Evolutionary conservation across 2,113 vertebrate genomes (phyloP).

Genomic region (Tiliqua scincoides): DNA sequence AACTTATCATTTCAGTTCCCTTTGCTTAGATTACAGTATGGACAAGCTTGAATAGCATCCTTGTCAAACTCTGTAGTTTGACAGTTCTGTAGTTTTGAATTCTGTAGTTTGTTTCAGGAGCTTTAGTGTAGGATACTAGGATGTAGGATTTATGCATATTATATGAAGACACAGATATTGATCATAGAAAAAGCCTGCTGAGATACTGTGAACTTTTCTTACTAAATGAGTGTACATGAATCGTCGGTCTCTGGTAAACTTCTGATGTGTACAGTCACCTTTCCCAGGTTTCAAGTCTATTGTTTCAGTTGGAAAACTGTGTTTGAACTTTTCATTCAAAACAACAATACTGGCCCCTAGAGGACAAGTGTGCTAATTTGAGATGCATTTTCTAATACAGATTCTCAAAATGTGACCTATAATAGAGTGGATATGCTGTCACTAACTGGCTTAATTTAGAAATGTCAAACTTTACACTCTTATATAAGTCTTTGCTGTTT

Average conservation of each 20-base stretch:
- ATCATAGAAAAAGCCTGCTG: background rate
- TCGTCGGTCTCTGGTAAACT: background rate
- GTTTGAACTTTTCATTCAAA: slow-evolving; percentile 46
- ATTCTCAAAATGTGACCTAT: slow-evolving; percentile 15
- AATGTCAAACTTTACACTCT: slow-evolving; percentile 24
- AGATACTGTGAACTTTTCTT: background rate
- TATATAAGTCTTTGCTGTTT: slow-evolving; percentile 47
- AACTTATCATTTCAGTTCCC: too few relatives aligned
- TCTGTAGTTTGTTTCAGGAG: background rate
- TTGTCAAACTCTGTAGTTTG: too few relatives aligned
- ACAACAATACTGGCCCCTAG: slow-evolving; percentile 62
- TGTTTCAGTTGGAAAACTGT: slow-evolving; percentile 29
- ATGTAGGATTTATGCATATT: background rate
- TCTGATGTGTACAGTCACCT: background rate
- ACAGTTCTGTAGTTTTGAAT: too few relatives aligned
- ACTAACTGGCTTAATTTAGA: slow-evolving; percentile 53
- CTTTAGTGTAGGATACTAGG: background rate
- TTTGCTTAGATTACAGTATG: background rate
- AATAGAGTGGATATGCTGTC: slow-evolving; percentile 26
- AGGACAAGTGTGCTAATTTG: slow-evolving; percentile 49
- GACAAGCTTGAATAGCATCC: background rate
- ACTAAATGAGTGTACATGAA: background rate
- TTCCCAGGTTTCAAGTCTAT: slow-evolving; percentile 12
- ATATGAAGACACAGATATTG: background rate
- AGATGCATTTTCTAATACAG: slow-evolving; percentile 18